These are phyloP conservation scores for Dipodomys ordii DNA, from an alignment of 2,113 vertebrate species.

Conservation along the genomic window DNA sequence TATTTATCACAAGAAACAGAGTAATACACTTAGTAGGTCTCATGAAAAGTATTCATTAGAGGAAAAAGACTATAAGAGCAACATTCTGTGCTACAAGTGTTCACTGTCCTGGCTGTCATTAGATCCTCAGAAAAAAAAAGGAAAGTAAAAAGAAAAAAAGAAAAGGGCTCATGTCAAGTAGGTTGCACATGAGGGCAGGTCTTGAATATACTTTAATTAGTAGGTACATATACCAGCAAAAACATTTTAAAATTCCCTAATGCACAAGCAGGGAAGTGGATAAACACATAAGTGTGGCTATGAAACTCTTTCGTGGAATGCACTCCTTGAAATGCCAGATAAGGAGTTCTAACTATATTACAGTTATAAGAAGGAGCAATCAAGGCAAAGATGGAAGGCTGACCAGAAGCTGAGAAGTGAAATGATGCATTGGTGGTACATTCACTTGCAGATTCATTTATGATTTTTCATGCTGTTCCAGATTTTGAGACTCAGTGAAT, in stretches of 20 bases:
- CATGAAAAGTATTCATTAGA: not conserved
- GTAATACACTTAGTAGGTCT: not conserved
- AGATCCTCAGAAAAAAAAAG: not conserved
- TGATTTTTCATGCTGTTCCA: not conserved
- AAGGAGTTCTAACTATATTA: not conserved
- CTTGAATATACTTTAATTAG: no score
- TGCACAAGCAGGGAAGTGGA: not conserved
- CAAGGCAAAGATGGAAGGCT: not conserved
- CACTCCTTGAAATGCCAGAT: not conserved
- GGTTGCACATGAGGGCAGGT: not conserved
- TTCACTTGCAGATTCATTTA: not conserved
- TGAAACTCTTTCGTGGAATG: not conserved
- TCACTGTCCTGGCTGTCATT: accelerated
- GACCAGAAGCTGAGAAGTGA: not conserved
- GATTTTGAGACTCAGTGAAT: not conserved
- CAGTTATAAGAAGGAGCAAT: not conserved
- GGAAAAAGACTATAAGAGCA: not conserved
- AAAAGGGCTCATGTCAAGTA: not conserved
- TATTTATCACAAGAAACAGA: not conserved
- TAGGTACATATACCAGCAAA: not conserved
- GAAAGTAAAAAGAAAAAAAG: not conserved
- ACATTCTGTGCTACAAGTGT: not conserved
- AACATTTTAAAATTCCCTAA: not conserved
- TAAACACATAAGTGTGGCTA: not conserved
- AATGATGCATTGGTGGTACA: not conserved